A percentile compares a stretch with the other conserved stretches of the same genome.
Conservation (phyloP, 2,797 vertebrate species). For the Emys orbicularis region DNA sequence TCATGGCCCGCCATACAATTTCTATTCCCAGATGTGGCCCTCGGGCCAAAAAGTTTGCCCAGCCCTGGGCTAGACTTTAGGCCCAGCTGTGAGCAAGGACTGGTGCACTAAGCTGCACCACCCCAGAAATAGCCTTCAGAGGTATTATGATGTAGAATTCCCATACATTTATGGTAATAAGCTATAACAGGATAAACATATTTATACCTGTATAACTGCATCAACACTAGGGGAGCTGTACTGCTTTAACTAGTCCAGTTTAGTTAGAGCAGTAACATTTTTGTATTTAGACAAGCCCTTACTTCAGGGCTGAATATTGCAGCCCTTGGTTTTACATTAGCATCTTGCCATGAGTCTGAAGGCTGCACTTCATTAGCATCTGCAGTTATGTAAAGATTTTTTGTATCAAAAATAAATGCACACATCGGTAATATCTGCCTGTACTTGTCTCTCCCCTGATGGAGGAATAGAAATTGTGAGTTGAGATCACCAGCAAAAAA, state of each 20-base stretch:
- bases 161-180: constrained; percentile 19
- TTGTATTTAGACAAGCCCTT: constrained; percentile 54
- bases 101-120: not conserved
- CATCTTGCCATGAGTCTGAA: constrained; percentile 43
- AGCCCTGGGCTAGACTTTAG: not conserved
- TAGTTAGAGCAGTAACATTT: constrained; percentile 34
- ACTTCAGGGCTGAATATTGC: constrained; percentile 37
- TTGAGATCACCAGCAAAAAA: constrained; percentile 40
- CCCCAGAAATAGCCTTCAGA: not conserved
- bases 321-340: constrained; percentile 16
- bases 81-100: not conserved
- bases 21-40: too few relatives aligned
- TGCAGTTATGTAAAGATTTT: constrained; percentile 16
- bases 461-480: constrained; percentile 54
- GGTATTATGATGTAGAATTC: not conserved
- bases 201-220: fast-evolving
- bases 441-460: constrained; percentile 24
- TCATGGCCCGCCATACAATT: too few relatives aligned
- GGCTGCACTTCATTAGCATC: constrained; percentile 54
- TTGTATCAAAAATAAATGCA: constrained; percentile 24
- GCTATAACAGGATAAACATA: not conserved
- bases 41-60: too few relatives aligned
- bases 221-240: constrained; percentile 24
- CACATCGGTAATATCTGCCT: constrained; percentile 54
- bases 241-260: constrained; percentile 31